Evolutionary conservation across 2,888 invertebrate genomes (phyloP), one percentile per base, ranked within the genome.

Genomic region (Drosophila tanythrix): DNA sequence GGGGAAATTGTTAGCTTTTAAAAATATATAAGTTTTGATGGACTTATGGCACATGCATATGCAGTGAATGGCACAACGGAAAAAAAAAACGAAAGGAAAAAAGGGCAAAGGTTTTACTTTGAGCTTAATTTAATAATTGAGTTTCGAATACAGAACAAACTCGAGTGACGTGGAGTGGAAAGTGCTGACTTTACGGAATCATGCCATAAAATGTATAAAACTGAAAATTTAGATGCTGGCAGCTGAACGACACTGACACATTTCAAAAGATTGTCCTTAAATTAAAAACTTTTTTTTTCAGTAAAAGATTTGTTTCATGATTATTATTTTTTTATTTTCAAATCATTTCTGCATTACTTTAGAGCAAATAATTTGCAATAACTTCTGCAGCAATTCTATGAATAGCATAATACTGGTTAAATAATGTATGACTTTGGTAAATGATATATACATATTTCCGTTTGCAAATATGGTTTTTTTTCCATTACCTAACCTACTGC

Each of bases 1-100:
- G 35, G 7, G 64, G 27, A 74, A 79, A 70, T 65, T 59, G 79
- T 58, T 70, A 64, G 70, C 76, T 64, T 74, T 74, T 65, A 58
- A 65, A 69, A 79, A 61, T 48, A 72, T 53, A 53, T 46, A 69
- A 56, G 73, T 59, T 73, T 10, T 59, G 52, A 53, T 33, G 36
- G 57, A 59, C 46, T 61, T 58, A 48, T 60, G 55, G 21, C 18
- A 38, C 55, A 36, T 57, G 57, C 55, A 68, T 38, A 27, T 68
- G 69, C 55, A 48, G 21, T 29, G 35, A 56, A 13, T 7, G 18
- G 25, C 27, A 27, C n/a, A 27, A 15, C 33, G 56, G 69, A 46
- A 48, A 51, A n/a, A n/a, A 15, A 13, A 38, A 48, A 27, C 21
- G 10, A 11, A 10, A 8, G 15, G 3, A 25, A 65, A 35, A 11